Evolutionary conservation across 2,113 vertebrate species (phyloP), one percentile per base, ranked within the genome.

Genomic region (Alethe castanea): DNA sequence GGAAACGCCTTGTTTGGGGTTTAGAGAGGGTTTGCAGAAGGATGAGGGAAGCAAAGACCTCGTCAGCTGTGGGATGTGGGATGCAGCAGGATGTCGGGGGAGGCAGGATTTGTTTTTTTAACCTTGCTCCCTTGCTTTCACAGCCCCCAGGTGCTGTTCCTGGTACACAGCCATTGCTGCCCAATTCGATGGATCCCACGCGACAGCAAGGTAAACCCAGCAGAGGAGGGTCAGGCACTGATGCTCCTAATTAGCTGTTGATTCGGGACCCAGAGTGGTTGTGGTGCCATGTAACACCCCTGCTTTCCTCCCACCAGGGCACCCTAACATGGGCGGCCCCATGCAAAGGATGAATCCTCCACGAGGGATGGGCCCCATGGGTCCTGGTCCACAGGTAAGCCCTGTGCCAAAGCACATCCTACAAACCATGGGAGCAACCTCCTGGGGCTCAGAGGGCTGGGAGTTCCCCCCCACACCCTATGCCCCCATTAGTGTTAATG

Each of bases 291-390:
- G 11, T 79, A 52, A 93, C 72, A 8, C 47, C 50, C 9, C 56
- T 77, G 19, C 72, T 73, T 87, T 95, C 90, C 62, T 97, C 64
- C 92, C 74, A 13, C 25, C 95, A 99, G 98, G 98, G 47, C 99
- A 99, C 98, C 99, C 99, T 84, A 99, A 98, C 95, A 98, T 99
- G 98, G 99, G 98, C 97, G 98, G 99, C 84, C 99, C 99, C 65
- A 99, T 99, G 99, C 99, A 99, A 97, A 98, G 99, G 98, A 99
- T 99, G 99, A 99, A 99, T 93, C 98, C 99, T 95, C 99, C 99
- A 8, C 98, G 99, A 98, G 99, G 99, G 97, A 99, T 99, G 99
- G 99, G 99, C 82, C 99, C 99, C 22, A 99, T 99, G 99, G 99
- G 99, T 47, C 99, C 99, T 0, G 99, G 99, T 94, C 99, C 99